Percentiles rank a stretch among this genome's conserved stretches.
phyloP scores from a whole-genome alignment of 2,888 invertebrate genomes.

The Eristalis intricaria region DNA sequence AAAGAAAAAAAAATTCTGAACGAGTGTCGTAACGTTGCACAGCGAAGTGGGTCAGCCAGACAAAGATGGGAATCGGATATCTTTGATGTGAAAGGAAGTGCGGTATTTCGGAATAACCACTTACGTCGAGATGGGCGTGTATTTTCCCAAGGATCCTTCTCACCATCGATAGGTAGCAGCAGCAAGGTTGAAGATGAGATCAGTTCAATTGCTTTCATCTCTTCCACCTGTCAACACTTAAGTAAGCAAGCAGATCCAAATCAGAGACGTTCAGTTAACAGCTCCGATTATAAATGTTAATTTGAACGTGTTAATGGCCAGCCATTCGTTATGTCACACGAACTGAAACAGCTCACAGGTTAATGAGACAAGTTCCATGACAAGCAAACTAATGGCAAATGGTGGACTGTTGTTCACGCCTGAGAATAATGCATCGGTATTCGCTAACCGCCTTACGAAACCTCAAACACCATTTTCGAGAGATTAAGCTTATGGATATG shows the following conservation, averaged over 20 bases:
- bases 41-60: neutral
- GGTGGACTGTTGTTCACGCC: neutral
- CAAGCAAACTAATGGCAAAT: neutral
- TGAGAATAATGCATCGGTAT: neutral
- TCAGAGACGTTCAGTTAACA: neutral
- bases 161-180: too few relatives aligned
- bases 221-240: too few relatives aligned
- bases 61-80: neutral
- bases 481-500: too few relatives aligned
- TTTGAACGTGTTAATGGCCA: neutral
- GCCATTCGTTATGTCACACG: neutral
- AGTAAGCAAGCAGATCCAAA: neutral
- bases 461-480: neutral
- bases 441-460: neutral
- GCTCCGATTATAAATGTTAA: neutral
- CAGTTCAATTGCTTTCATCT: too few relatives aligned
- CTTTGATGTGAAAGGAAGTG: neutral
- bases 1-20: neutral
- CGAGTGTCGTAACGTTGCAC: neutral
- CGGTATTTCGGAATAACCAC: neutral
- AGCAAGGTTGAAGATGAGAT: too few relatives aligned
- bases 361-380: neutral
- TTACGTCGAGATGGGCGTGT: too few relatives aligned
- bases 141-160: too few relatives aligned
- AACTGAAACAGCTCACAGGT: neutral